Percentiles rank a stretch among this genome's conserved stretches.
Conservation (phyloP, 1,140 invertebrate species). For the Bicyclus anynana region DNA sequence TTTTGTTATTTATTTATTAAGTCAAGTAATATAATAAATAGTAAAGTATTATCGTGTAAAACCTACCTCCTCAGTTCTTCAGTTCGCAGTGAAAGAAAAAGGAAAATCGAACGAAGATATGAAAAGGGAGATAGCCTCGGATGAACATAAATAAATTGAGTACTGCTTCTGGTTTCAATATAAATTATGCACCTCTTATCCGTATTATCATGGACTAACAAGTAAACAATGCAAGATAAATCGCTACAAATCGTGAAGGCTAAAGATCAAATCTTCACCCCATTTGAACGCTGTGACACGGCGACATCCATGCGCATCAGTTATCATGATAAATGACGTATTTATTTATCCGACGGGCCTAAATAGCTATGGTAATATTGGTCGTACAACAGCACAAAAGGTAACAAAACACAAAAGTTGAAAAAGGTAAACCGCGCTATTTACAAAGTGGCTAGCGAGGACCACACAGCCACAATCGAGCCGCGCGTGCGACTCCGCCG, state of each 20-base stretch:
- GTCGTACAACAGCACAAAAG: constrained; percentile 76
- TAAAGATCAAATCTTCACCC: constrained; percentile 68
- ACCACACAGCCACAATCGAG: constrained; percentile 76
- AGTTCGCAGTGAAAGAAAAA: not conserved
- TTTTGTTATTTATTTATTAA: no score
- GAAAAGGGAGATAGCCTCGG: not conserved
- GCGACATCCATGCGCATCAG: constrained; percentile 65
- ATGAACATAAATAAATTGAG: not conserved
- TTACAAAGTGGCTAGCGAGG: constrained; percentile 76
- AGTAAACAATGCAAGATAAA: constrained; percentile 62
- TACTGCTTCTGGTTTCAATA: constrained; percentile 11
- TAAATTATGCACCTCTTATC: constrained; percentile 22
- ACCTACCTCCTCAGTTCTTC: no score
- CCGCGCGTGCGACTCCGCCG: constrained; percentile 73
- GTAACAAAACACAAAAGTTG: constrained; percentile 78
- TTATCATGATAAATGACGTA: constrained; percentile 77
- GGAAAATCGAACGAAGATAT: not conserved
- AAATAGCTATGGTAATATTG: constrained; percentile 78
- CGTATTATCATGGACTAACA: constrained; percentile 27
- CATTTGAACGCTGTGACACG: constrained; percentile 54
- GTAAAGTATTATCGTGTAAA: no score
- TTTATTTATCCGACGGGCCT: constrained; percentile 76
- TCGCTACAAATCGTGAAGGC: constrained; percentile 57
- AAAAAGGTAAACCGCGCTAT: constrained; percentile 78
- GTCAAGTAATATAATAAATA: no score